Conservation (phyloP, 2,797 vertebrate species). For the Enteromius paludinosus region DNA sequence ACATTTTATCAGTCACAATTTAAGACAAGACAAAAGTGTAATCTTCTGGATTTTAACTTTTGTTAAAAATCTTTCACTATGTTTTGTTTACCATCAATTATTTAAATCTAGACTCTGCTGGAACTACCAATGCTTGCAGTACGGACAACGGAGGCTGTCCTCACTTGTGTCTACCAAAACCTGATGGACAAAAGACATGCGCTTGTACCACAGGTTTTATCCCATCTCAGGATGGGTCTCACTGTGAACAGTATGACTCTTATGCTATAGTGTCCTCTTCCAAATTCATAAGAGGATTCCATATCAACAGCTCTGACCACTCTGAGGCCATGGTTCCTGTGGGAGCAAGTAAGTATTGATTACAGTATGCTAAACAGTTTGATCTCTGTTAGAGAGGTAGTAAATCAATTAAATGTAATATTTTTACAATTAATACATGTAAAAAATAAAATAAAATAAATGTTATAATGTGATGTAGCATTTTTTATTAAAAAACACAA, state of each 20-base stretch:
- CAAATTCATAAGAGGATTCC: slow-evolving; percentile 75
- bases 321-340: slow-evolving; percentile 80
- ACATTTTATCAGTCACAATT: background rate
- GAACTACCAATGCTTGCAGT: slow-evolving; percentile 75
- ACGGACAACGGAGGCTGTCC: slow-evolving; percentile 77
- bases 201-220: slow-evolving; percentile 77
- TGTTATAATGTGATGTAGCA: background rate
- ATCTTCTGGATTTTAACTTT: background rate
- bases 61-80: background rate
- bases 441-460: background rate
- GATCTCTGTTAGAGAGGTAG: background rate
- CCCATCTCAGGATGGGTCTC: slow-evolving; percentile 69
- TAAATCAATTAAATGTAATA: background rate
- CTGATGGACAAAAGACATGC: slow-evolving; percentile 71
- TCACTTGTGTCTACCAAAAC: slow-evolving; percentile 78
- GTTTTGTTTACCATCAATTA: slow-evolving; percentile 7
- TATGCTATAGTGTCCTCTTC: slow-evolving; percentile 73
- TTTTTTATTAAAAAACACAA: background rate
- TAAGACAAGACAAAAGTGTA: background rate
- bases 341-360: slow-evolving; percentile 69
- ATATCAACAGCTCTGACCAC: slow-evolving; percentile 80
- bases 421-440: background rate
- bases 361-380: slow-evolving; percentile 8
- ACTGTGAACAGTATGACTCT: slow-evolving; percentile 75
- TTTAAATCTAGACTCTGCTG: slow-evolving; percentile 69